Evolutionary conservation across 2,113 vertebrate genomes (phyloP).

Genomic region (Cercocebus atys): DNA sequence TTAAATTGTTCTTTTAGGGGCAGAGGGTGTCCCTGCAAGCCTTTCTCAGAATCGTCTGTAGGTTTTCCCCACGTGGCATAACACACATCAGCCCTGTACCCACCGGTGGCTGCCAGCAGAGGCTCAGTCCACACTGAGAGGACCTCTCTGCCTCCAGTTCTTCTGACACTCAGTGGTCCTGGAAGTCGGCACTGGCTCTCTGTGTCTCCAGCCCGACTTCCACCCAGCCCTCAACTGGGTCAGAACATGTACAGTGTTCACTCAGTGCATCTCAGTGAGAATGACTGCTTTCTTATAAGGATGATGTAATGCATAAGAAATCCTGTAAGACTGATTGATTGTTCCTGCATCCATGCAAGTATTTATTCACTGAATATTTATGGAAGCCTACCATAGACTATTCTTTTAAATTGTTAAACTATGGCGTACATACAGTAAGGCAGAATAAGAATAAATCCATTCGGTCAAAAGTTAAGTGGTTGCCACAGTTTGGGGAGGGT

Average conservation of each 20-base stretch:
- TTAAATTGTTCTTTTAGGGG: background rate
- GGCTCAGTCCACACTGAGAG: fast-evolving
- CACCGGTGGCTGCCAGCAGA: fast-evolving
- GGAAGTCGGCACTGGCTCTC: fast-evolving
- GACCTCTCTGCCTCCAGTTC: background rate
- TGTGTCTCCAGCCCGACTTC: background rate
- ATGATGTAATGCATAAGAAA: background rate
- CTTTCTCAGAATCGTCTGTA: background rate
- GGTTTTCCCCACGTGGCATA: background rate
- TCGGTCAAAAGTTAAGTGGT: background rate
- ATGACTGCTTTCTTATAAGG: background rate
- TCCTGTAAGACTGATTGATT: background rate
- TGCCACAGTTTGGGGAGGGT: background rate
- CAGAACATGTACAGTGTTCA: background rate
- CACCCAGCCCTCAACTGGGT: background rate
- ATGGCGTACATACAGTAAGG: fast-evolving
- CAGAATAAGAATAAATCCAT: too few species aligned
- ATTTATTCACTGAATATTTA: background rate
- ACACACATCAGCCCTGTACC: fast-evolving
- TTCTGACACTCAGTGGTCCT: fast-evolving
- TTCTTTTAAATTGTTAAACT: background rate
- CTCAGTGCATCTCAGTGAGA: background rate
- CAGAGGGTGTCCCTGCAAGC: background rate
- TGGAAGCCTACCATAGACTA: fast-evolving
- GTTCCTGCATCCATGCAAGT: background rate